These are phyloP conservation scores for Pammene aurita DNA, from an alignment of 2,888 invertebrate species.

Conservation along the genomic window DNA sequence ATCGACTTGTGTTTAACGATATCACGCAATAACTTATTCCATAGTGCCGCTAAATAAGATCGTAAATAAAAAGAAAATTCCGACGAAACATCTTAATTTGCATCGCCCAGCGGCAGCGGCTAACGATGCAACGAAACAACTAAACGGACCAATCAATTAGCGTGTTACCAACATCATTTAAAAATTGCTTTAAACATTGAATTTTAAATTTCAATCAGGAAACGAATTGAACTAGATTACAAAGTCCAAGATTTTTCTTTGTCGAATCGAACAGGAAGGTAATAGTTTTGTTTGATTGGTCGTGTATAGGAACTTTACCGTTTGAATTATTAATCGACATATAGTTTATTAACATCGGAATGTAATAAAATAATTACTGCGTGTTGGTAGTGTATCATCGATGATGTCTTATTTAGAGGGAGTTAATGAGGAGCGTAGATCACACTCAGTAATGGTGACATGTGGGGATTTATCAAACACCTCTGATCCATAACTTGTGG, in stretches of 20 bases:
- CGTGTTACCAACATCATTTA: conserved; percentile 68
- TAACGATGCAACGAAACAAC: conserved; percentile 77
- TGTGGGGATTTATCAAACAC: conserved; percentile 77
- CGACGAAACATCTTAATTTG: conserved; percentile 76
- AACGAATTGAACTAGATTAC: conserved; percentile 31
- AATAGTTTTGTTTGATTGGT: conserved; percentile 20
- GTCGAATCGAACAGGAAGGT: conserved; percentile 34
- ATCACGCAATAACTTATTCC: conserved; percentile 26
- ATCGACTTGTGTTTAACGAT: conserved; percentile 17
- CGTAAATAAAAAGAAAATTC: conserved; percentile 73
- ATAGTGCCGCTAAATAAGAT: conserved; percentile 56
- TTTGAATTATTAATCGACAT: conserved; percentile 62
- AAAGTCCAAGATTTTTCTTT: conserved; percentile 37
- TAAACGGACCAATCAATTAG: conserved; percentile 74
- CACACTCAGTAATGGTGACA: conserved; percentile 79
- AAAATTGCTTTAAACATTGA: conserved; percentile 61
- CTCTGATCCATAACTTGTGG: conserved; percentile 77
- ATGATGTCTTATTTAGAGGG: conserved; percentile 78
- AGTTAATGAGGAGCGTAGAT: conserved; percentile 80
- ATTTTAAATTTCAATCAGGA: conserved; percentile 60
- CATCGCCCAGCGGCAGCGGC: conserved; percentile 70
- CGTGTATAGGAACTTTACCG: conserved; percentile 51
- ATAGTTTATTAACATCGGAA: conserved; percentile 71
- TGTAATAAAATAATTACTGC: conserved; percentile 78
- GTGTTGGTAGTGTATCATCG: conserved; percentile 70